These are phyloP conservation scores for Camponotus pennsylvanicus DNA, from an alignment of 1,140 invertebrate species.

Conservation along the genomic window DNA sequence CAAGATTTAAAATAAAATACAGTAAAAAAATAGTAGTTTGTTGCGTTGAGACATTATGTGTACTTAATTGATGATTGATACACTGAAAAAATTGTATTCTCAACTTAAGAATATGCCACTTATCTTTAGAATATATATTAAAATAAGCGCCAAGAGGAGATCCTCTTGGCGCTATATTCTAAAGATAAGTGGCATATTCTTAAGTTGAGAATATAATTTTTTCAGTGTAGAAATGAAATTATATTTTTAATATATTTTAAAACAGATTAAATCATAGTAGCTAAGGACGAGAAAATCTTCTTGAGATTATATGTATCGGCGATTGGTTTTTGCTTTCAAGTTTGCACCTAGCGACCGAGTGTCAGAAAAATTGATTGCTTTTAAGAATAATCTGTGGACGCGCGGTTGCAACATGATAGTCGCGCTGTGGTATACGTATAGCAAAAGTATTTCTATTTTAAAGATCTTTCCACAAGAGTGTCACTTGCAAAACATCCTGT, in stretches of 20 bases:
- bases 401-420: slow-evolving; percentile 75
- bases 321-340: slow-evolving; percentile 47
- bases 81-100: too few species aligned
- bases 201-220: too few species aligned
- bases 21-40: background rate
- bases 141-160: too few species aligned
- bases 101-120: too few species aligned
- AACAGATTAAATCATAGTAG: slow-evolving; percentile 30
- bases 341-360: slow-evolving; percentile 18
- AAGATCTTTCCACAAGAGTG: slow-evolving; percentile 33
- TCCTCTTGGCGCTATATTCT: too few species aligned
- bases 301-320: slow-evolving; percentile 7
- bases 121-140: too few species aligned
- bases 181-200: too few species aligned
- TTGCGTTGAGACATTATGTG: background rate
- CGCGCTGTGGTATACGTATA: slow-evolving; percentile 52
- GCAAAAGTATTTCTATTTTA: slow-evolving; percentile 66
- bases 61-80: background rate
- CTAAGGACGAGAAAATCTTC: slow-evolving; percentile 9
- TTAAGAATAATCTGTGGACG: slow-evolving; percentile 75
- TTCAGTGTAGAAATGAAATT: slow-evolving; percentile 22
- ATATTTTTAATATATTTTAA: background rate
- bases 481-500: background rate
- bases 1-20: background rate
- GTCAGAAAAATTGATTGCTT: slow-evolving; percentile 66